A percentile compares a stretch with the other conserved stretches of the same genome.
Evolutionary conservation across 2,797 vertebrate genomes (phyloP).

Genomic region (Phrynocephalus vlangalii): DNA sequence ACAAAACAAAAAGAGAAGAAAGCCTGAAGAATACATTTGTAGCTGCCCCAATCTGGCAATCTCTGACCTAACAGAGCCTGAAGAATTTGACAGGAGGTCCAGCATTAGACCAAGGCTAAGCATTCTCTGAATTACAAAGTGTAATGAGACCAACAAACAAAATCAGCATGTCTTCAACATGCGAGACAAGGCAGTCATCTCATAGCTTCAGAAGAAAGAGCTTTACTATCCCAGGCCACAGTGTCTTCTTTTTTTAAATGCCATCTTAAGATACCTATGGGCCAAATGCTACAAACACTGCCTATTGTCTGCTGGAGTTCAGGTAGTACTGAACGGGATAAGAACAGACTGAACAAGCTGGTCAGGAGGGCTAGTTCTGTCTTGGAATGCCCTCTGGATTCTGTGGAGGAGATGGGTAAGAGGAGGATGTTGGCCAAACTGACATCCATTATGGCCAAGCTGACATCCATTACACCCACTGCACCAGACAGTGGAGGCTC

Average conservation of each 20-base stretch:
- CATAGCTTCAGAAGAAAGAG: background rate
- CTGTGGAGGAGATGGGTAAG: too few relatives aligned
- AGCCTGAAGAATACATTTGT: slow-evolving; percentile 8
- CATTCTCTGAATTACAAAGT: slow-evolving; percentile 11
- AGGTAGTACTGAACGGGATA: too few relatives aligned
- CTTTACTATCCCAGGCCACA: too few relatives aligned
- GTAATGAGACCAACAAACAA: background rate
- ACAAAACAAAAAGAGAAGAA: background rate
- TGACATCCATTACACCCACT: too few relatives aligned
- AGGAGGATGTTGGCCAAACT: too few relatives aligned
- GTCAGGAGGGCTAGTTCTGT: too few relatives aligned
- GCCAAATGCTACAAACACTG: slow-evolving; percentile 44
- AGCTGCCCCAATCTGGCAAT: background rate
- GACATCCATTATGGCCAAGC: too few relatives aligned
- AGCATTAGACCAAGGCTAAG: background rate
- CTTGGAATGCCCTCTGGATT: too few relatives aligned
- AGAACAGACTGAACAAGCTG: too few relatives aligned
- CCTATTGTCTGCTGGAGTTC: background rate
- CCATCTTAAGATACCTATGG: slow-evolving; percentile 34
- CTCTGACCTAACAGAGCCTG: slow-evolving; percentile 37
- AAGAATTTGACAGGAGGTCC: slow-evolving; percentile 17
- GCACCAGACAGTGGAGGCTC: too few relatives aligned
- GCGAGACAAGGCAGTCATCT: background rate
- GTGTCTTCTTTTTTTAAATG: background rate
- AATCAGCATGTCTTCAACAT: background rate